Evolutionary conservation across 64 coral and sea anemone genomes (phyloP).

Genomic region (Platygyra sinensis): DNA sequence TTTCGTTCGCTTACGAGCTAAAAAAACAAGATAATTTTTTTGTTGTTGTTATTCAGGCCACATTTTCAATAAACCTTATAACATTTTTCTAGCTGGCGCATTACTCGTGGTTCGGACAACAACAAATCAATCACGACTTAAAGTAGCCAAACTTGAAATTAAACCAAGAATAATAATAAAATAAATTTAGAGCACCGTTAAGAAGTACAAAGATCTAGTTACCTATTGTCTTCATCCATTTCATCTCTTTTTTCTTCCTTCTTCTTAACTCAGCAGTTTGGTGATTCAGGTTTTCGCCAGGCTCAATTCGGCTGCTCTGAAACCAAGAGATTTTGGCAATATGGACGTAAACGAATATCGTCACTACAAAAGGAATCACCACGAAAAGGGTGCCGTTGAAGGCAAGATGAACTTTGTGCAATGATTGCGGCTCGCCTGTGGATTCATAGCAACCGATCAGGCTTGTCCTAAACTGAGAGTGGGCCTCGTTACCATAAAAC

Average conservation of each 20-base stretch:
- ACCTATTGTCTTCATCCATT: background rate
- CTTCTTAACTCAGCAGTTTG: background rate
- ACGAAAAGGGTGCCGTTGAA: conserved; percentile 11
- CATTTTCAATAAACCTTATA: no score
- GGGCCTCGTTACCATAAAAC: background rate
- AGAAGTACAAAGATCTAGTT: background rate
- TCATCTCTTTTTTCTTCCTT: conserved; percentile 57
- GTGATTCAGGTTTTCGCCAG: background rate
- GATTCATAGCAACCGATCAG: conserved; percentile 3
- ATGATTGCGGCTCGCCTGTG: background rate
- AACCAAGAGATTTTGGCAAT: conserved; percentile 46
- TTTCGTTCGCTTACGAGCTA: no score
- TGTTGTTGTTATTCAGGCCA: no score
- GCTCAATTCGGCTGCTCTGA: conserved; percentile 32
- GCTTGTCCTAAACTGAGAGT: background rate
- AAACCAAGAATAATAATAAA: no score
- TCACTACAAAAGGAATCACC: conserved; percentile 20
- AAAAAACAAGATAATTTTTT: no score
- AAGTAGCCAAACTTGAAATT: no score
- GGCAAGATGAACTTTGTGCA: background rate
- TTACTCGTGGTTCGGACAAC: no score
- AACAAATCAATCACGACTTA: no score
- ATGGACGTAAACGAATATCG: conserved; percentile 27
- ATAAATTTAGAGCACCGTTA: no score
- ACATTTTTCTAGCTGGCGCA: no score